Conservation (phyloP, 2,888 invertebrate species). For the Branchellion lobata region DNA sequence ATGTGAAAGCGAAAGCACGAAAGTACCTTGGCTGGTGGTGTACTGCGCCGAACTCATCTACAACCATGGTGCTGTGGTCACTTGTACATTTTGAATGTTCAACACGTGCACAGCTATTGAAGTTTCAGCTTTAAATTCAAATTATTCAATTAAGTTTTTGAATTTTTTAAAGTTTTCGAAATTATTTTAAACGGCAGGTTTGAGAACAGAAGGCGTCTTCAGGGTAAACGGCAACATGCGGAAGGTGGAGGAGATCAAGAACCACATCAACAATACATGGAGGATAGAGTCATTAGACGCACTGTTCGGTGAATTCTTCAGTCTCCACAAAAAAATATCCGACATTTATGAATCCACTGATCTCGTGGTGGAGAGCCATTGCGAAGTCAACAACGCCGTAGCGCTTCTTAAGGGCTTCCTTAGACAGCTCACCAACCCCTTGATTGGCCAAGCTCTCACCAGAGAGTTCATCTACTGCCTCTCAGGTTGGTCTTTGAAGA, state of each 20-base stretch:
- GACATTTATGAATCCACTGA: not conserved
- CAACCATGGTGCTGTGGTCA: constrained; percentile 34
- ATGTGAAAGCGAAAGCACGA: not conserved
- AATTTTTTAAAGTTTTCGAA: not conserved
- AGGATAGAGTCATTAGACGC: not conserved
- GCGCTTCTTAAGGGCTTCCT: constrained; percentile 22
- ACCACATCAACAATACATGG: not conserved
- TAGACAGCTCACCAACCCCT: constrained; percentile 24
- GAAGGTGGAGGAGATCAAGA: constrained; percentile 8
- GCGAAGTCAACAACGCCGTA: constrained; percentile 3
- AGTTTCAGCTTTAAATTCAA: constrained; percentile 11
- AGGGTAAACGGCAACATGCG: constrained; percentile 19
- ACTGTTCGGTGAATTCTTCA: not conserved
- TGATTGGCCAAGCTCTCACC: constrained; percentile 17
- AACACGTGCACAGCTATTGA: not conserved
- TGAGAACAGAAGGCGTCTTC: constrained; percentile 17
- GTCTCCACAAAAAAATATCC: not conserved
- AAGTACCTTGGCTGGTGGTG: constrained; percentile 21
- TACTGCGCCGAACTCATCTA: constrained; percentile 14
- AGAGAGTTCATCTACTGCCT: constrained; percentile 6
- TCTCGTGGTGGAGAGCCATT: not conserved
- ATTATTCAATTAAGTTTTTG: not conserved
- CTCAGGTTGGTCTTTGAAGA: constrained; percentile 6
- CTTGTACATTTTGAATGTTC: no score
- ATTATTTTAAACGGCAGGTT: constrained; percentile 13